These are phyloP conservation scores for Aurelia sp. DNA, from an alignment of 30 jellyfish, hydroid and myxozoan genomes.

Conservation along the genomic window DNA sequence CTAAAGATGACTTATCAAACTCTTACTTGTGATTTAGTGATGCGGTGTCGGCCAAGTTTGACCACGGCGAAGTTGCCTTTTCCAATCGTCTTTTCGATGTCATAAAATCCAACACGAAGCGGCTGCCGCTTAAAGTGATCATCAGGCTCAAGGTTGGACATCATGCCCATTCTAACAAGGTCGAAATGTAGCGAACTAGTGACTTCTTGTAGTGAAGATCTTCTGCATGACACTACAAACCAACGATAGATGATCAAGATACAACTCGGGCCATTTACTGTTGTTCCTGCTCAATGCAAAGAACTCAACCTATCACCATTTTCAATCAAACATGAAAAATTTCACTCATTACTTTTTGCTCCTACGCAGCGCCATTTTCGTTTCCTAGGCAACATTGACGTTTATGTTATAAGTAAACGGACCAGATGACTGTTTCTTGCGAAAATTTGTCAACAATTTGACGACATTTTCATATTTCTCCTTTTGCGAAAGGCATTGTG, in stretches of 20 bases:
- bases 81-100: conserved; percentile 93
- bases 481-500: no score
- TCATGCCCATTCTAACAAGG: conserved; percentile 69
- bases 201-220: conserved; percentile 57
- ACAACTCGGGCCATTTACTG: conserved; percentile 33
- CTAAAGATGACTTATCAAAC: neutral
- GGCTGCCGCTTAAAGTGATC: conserved; percentile 87
- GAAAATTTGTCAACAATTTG: no score
- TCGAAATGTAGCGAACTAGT: conserved; percentile 20
- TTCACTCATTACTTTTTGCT: neutral
- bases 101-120: conserved; percentile 93
- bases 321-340: conserved; percentile 31
- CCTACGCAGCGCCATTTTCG: conserved; percentile 22
- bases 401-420: no score
- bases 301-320: neutral
- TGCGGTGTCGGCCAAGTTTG: conserved; percentile 90
- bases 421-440: no score
- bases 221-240: conserved; percentile 64
- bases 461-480: no score
- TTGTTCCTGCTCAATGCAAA: conserved; percentile 62
- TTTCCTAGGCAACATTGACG: no score
- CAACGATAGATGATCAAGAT: neutral
- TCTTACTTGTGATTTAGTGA: conserved; percentile 86
- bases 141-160: conserved; percentile 53
- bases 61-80: conserved; percentile 99